A percentile compares a stretch with the other conserved stretches of the same genome.
These are phyloP conservation scores for Delia radicum DNA, from an alignment of 1,140 invertebrate genomes.

Conservation along the genomic window DNA sequence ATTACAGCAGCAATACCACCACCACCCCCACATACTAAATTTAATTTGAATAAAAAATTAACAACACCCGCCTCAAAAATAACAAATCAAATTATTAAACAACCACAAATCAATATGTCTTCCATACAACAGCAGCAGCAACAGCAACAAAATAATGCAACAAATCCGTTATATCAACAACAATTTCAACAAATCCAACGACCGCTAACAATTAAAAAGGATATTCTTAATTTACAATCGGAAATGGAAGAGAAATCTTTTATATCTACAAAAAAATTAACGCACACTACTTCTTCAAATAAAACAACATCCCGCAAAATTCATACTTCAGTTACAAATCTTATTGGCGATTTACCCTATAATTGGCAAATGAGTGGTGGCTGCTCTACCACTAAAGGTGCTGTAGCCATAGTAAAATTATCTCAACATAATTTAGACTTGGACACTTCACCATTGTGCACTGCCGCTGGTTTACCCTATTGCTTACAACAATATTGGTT, in stretches of 20 bases:
- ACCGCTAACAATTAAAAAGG: too few relatives aligned
- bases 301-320: neutral
- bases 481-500: slow-evolving; percentile 46
- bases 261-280: slow-evolving; percentile 20
- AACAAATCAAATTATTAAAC: neutral
- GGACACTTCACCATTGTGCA: slow-evolving; percentile 21
- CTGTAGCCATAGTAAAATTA: slow-evolving; percentile 25
- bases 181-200: neutral
- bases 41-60: neutral
- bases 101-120: slow-evolving; percentile 27
- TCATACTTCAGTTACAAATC: neutral
- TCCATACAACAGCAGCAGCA: slow-evolving; percentile 22
- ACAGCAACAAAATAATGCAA: neutral
- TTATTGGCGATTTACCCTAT: neutral
- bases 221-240: too few relatives aligned
- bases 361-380: neutral
- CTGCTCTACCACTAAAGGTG: neutral
- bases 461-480: slow-evolving; percentile 38
- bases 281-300: neutral
- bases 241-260: too few relatives aligned
- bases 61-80: slow-evolving; percentile 10
- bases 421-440: slow-evolving; percentile 13
- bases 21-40: neutral
- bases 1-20: neutral
- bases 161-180: neutral